Conservation (phyloP, 2,888 invertebrate species). For the Drosophila vallismaia region DNA sequence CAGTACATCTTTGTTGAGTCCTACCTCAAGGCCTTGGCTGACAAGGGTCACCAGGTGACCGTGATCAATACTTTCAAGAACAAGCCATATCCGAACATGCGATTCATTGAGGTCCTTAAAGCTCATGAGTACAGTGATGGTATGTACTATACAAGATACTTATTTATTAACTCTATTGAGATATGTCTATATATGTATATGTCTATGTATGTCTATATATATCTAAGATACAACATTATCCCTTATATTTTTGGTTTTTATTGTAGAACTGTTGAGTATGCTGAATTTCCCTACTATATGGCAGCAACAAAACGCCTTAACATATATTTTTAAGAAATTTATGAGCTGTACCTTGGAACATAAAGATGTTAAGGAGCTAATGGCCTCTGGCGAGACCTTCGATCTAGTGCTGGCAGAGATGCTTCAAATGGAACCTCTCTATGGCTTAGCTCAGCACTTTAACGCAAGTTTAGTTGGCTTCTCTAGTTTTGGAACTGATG, state of each 20-base stretch:
- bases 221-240: no score
- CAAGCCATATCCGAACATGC: slow-evolving; percentile 47
- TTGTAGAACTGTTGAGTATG: slow-evolving; percentile 35
- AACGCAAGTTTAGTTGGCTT: slow-evolving; percentile 70
- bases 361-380: slow-evolving; percentile 52
- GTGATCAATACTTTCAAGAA: slow-evolving; percentile 68
- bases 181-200: no score
- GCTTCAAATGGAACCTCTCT: slow-evolving; percentile 77
- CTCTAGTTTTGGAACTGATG: slow-evolving; percentile 63
- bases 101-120: slow-evolving; percentile 52
- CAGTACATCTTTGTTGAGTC: slow-evolving; percentile 73
- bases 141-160: neutral
- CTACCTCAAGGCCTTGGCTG: slow-evolving; percentile 62
- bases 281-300: neutral
- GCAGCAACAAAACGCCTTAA: slow-evolving; percentile 17
- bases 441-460: slow-evolving; percentile 74
- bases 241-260: neutral
- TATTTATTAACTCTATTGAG: no score
- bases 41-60: slow-evolving; percentile 82
- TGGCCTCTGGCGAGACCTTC: slow-evolving; percentile 78
- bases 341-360: slow-evolving; percentile 36
- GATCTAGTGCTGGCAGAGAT: slow-evolving; percentile 82
- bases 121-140: slow-evolving; percentile 37
- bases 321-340: neutral
- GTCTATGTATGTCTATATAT: no score